Conservation (phyloP, 1,140 invertebrate species). For the Drosophila ogumai region DNA sequence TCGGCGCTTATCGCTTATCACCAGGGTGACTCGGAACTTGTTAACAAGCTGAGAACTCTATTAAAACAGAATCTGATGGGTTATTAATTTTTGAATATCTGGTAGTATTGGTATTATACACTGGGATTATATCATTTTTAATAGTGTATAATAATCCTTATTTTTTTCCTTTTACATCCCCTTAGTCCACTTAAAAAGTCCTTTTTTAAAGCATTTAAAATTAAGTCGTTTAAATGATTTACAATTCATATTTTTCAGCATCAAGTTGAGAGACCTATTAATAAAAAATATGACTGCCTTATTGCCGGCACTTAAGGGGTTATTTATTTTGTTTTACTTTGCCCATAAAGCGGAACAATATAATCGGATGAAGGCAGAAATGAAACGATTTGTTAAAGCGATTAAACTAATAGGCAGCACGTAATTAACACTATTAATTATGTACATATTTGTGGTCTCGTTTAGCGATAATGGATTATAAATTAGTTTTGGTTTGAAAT, state of each 20-base stretch:
- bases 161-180: background rate
- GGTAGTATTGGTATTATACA: background rate
- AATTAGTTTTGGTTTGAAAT: background rate
- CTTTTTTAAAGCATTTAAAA: background rate
- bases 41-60: slow-evolving; percentile 14
- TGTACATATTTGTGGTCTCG: background rate
- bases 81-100: slow-evolving; percentile 9
- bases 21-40: slow-evolving; percentile 19
- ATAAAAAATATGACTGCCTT: slow-evolving; percentile 5
- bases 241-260: background rate
- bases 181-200: background rate
- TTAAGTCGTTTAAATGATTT: background rate
- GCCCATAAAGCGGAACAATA: background rate
- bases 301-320: slow-evolving; percentile 21
- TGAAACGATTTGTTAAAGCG: slow-evolving; percentile 19
- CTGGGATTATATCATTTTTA: background rate
- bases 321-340: slow-evolving; percentile 5
- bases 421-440: slow-evolving; percentile 8
- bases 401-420: slow-evolving; percentile 22
- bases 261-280: slow-evolving; percentile 9
- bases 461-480: background rate
- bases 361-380: slow-evolving; percentile 1
- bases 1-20: slow-evolving; percentile 14
- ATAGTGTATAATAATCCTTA: background rate
- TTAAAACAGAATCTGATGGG: slow-evolving; percentile 12